These are phyloP conservation scores for Agrotis puta DNA, from an alignment of 2,888 invertebrate genomes.

Conservation along the genomic window DNA sequence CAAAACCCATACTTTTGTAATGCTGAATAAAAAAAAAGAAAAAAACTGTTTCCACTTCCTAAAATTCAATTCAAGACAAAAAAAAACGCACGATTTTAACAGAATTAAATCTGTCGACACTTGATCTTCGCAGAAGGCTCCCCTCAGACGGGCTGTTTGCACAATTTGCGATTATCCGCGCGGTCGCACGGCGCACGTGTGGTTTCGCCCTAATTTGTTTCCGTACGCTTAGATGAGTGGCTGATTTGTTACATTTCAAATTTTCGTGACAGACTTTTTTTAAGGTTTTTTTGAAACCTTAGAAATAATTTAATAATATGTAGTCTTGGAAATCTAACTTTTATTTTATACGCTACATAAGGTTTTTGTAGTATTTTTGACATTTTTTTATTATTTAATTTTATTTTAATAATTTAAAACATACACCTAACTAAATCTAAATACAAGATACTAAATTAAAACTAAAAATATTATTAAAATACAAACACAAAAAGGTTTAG, in stretches of 20 bases:
- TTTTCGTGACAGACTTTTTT: conserved; percentile 53
- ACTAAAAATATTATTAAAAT: too few species aligned
- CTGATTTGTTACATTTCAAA: conserved; percentile 65
- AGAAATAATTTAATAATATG: not conserved
- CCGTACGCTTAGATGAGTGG: conserved; percentile 34
- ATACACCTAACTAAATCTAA: too few species aligned
- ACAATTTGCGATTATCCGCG: conserved; percentile 70
- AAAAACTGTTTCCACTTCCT: conserved; percentile 31
- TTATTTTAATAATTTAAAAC: too few species aligned
- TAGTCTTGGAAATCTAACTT: too few species aligned
- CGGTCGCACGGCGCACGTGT: conserved; percentile 64
- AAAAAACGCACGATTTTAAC: conserved; percentile 56
- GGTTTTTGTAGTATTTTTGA: too few species aligned
- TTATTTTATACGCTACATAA: too few species aligned
- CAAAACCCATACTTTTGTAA: not conserved
- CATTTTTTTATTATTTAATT: too few species aligned
- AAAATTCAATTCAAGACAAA: conserved; percentile 30
- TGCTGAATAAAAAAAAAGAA: not conserved
- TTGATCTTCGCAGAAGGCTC: conserved; percentile 59
- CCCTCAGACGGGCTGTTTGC: conserved; percentile 64
- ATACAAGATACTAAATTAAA: too few species aligned
- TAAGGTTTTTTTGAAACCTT: conserved; percentile 37
- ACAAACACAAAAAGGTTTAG: too few species aligned
- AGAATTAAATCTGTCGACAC: conserved; percentile 65
- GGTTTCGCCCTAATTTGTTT: conserved; percentile 63